A percentile compares a stretch with the other conserved stretches of the same genome.
Conservation (phyloP, 2,113 vertebrate genomes). For the Haliaeetus leucogaster region DNA sequence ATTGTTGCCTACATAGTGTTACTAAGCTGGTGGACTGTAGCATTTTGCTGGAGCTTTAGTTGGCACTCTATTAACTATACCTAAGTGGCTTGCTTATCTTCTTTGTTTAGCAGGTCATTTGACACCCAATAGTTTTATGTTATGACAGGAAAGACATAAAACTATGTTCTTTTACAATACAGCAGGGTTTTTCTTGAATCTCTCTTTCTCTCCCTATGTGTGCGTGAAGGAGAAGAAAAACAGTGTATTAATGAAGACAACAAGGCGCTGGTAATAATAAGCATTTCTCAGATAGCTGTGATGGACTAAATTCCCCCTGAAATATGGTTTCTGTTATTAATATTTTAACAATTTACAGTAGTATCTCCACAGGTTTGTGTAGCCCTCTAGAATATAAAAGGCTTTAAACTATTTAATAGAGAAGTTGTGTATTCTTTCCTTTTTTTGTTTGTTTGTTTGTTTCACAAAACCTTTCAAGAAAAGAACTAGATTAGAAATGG, state of each 20-base stretch:
- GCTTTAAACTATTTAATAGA: background rate
- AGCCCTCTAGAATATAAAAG: background rate
- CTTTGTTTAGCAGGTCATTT: slow-evolving; percentile 46
- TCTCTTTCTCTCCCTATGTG: background rate
- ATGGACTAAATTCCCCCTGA: background rate
- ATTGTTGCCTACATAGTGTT: background rate
- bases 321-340: background rate
- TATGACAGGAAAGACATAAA: background rate
- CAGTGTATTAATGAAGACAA: background rate
- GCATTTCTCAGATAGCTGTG: background rate
- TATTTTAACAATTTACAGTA: background rate
- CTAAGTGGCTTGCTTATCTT: slow-evolving; percentile 33
- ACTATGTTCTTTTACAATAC: background rate
- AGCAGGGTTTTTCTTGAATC: background rate
- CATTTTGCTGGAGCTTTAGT: background rate
- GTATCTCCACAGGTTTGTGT: background rate
- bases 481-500: background rate
- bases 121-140: slow-evolving; percentile 11
- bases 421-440: background rate
- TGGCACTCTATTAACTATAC: slow-evolving; percentile 19
- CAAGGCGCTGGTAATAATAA: background rate
- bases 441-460: background rate
- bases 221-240: background rate
- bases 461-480: background rate
- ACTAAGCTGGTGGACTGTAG: background rate